Base-by-base conservation (phyloP, 2,797 vertebrate species). In the Hyperoplus immaculatus region DNA sequence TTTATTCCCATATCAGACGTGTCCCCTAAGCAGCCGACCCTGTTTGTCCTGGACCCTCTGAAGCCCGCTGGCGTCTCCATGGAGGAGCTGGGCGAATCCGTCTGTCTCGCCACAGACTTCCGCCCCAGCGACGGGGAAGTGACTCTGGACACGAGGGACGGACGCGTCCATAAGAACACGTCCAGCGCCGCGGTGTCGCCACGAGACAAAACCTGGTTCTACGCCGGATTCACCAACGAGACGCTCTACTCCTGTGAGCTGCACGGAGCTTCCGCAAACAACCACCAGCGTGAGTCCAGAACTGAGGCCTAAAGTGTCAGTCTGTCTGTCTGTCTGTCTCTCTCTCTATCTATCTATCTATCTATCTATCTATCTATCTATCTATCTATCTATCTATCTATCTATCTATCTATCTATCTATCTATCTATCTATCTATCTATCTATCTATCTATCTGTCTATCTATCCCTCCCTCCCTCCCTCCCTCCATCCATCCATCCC, bases 91-190 rank as follows among this genome's bases (percentile, higher is more conserved):
- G 43, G 6, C 1, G 76, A 49, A 0, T 13, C 92, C 0, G 81
- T 90, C 2, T 94, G 93, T 61, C 83, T 94, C 88, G 93, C 92
- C 0, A 36, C 87, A 0, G 49, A 46, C 2, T 92, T 92, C 76
- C 56, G 0, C 38, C 82, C 88, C 0, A 62, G 14, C 1, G 1
- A 3, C 0, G 43, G 9, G 0, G 0, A 5, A 0, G 77, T 93
- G 88, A 8, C 0, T 1, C 39, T 93, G 72, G 60, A 8, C 0
- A 0, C 1, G 0, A 5, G 0, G 0, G 10, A 0, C 0, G 0
- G 0, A 0, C 0, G 2, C 2, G 0, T 4, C 0, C 0, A 0
- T 1, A 0, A 16, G 18, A 8, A 0, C 2, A 59, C 57, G 29
- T 29, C 0, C 0, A 2, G 1, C 0, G 81, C 89, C 1, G 29